Evolutionary conservation across 2,797 vertebrate genomes (phyloP).

Genomic region (Agapornis canus): DNA sequence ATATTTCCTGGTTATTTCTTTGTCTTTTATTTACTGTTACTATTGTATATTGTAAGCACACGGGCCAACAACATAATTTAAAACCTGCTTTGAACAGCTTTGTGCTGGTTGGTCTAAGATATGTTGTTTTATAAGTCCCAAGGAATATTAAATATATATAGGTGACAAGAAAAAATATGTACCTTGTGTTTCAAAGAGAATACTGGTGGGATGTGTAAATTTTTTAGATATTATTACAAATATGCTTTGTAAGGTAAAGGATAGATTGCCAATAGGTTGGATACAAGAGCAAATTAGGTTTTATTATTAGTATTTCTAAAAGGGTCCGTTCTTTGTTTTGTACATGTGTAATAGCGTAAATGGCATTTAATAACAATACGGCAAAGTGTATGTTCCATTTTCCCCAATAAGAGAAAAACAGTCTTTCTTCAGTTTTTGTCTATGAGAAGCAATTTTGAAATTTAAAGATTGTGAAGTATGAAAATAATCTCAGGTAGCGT

Average conservation of each 20-base stretch:
- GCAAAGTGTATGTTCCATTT: not conserved
- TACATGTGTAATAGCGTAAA: not conserved
- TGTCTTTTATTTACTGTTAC: constrained; percentile 14
- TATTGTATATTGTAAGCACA: not conserved
- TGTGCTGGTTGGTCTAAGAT: not conserved
- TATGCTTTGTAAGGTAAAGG: not conserved
- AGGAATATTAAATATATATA: not conserved
- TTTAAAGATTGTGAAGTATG: not conserved
- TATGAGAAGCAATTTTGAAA: not conserved
- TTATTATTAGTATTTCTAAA: not conserved
- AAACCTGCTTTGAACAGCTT: not conserved
- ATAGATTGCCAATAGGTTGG: not conserved
- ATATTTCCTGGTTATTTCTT: not conserved
- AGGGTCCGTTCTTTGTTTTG: not conserved
- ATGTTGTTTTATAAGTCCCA: not conserved
- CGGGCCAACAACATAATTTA: not conserved
- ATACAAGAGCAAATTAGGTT: not conserved
- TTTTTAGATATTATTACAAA: not conserved
- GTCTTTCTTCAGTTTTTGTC: not conserved
- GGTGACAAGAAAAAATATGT: not conserved
- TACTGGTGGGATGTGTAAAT: not conserved
- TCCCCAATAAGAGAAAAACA: not conserved
- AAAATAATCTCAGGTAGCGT: not conserved
- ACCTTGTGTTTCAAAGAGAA: not conserved
- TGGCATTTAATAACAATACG: not conserved